Evolutionary conservation across 2,797 vertebrate genomes (phyloP), one percentile per base, ranked within the genome.

Genomic region (Enteromius unitaeniatus): DNA sequence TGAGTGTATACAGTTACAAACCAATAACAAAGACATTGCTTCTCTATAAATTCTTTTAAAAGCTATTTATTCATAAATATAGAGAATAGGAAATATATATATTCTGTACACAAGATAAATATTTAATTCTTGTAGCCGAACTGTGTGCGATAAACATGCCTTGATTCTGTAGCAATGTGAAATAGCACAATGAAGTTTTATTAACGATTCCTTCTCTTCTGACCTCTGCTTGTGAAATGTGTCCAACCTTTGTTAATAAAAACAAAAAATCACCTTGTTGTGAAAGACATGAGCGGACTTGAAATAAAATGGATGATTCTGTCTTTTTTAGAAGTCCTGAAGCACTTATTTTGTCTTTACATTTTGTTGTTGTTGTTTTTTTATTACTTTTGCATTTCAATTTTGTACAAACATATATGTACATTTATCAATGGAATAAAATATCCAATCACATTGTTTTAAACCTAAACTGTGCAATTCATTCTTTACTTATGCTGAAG

Each of bases 381-480:
- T 76, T 87, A 90, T 88, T 58, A 64, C 19, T 81, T 69, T 83
- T 65, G 70, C 58, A 31, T 58, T 73, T 68, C 45, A 55, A 90
- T 91, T 94, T 91, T 95, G 92, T 93, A 92, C 68, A 90, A 89
- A 86, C 81, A 92, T 86, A 89, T 84, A 58, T 94, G 93, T 94
- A 92, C 89, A 88, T 45, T 92, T 94, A 88, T 93, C 91, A 91
- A 93, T 91, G 90, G 92, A 95, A 95, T 95, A 95, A 95, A 95
- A 93, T 90, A 92, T 93, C 92, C 89, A 93, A 93, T 93, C 88
- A 62, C 88, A 90, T 90, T 77, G 92, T 93, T 94, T 94, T 92
- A 92, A 94, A 94, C 92, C 91, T 91, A 88, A 90, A 91, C 90
- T 93, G 93, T 94, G 92, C 88, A 90, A 92, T 93, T 92, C 90